Percentiles rank a stretch among this genome's conserved stretches.
phyloP scores from a whole-genome alignment of 1,140 invertebrate species.

The Diuraphis noxia region DNA sequence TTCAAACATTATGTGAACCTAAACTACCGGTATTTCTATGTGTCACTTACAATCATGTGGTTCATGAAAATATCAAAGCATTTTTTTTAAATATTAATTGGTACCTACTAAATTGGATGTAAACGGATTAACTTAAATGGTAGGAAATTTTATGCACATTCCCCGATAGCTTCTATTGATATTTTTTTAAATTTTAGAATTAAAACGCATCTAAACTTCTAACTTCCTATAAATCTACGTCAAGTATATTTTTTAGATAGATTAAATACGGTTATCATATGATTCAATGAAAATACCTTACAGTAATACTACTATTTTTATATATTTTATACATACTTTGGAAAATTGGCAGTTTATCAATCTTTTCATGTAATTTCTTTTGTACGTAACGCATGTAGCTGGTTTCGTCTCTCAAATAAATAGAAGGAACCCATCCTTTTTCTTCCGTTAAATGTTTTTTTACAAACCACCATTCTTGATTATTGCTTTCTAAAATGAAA shows the following conservation, averaged over 20 bases:
- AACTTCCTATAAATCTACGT: neutral
- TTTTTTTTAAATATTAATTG: too few species aligned
- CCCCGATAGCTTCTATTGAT: neutral
- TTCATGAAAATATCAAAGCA: too few species aligned
- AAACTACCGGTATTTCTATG: neutral
- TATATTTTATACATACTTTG: conserved; percentile 73
- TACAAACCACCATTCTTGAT: conserved; percentile 89
- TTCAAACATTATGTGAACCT: neutral
- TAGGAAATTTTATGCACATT: neutral
- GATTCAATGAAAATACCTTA: neutral
- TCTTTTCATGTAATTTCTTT: conserved; percentile 86
- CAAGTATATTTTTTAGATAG: neutral
- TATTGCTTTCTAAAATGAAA: conserved; percentile 68
- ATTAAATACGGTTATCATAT: neutral
- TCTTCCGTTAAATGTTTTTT: conserved; percentile 86
- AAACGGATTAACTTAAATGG: neutral
- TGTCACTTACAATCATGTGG: too few species aligned
- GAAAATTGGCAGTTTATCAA: conserved; percentile 86
- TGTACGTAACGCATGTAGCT: conserved; percentile 82
- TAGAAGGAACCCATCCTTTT: conserved; percentile 88
- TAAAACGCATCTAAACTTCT: neutral
- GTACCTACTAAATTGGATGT: too few species aligned
- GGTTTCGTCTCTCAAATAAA: conserved; percentile 79
- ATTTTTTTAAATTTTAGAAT: neutral
- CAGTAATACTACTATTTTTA: neutral